Conservation (phyloP, 2,113 vertebrate genomes). For the Sclerurus mexicanus region DNA sequence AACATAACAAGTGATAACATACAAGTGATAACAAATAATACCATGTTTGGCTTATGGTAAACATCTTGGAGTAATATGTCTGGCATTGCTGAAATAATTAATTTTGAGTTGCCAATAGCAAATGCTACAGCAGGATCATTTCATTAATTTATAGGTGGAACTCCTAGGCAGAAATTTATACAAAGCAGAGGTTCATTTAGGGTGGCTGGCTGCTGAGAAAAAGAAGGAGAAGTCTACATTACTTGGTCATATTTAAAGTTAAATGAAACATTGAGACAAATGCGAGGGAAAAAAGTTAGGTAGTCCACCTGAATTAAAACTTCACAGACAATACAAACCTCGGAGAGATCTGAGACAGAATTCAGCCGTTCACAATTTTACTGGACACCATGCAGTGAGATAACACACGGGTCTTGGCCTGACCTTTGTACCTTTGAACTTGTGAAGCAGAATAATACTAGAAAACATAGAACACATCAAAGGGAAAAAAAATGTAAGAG, state of each 20-base stretch:
- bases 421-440: neutral
- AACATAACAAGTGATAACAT: neutral
- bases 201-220: neutral
- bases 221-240: neutral
- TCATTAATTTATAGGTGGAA: neutral
- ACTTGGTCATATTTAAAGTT: neutral
- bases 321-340: neutral
- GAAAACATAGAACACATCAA: neutral
- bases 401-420: neutral
- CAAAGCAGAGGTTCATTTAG: neutral
- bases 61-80: neutral
- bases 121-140: neutral
- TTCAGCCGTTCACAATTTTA: neutral
- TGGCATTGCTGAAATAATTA: neutral
- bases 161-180: neutral
- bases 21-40: neutral
- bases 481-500: neutral
- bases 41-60: fast-evolving
- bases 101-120: neutral
- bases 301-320: neutral
- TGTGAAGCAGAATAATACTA: neutral
- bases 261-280: neutral
- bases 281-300: fast-evolving
- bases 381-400: neutral
- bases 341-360: neutral